These are phyloP conservation scores for Lasioglossum morio DNA, from an alignment of 2,888 invertebrate species.

Conservation along the genomic window DNA sequence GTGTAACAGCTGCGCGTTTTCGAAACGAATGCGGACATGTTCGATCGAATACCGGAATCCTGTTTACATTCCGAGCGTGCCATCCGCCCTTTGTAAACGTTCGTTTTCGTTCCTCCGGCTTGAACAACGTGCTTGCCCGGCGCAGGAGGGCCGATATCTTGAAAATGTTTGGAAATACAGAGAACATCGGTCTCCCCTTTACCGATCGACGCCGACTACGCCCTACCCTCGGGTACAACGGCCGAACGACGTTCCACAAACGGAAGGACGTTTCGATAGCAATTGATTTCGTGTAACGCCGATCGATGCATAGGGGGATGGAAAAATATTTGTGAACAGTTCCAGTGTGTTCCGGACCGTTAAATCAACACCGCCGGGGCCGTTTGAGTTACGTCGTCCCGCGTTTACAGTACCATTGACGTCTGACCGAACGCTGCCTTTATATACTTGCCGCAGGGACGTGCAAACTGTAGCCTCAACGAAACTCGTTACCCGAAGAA, in stretches of 20 bases:
- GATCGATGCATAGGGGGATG: background rate
- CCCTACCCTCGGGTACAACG: background rate
- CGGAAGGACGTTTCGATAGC: constrained; percentile 21
- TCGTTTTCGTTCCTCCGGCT: constrained; percentile 48
- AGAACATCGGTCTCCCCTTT: constrained; percentile 18
- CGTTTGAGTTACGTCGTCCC: background rate
- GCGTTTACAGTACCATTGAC: background rate
- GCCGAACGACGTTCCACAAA: constrained; percentile 20
- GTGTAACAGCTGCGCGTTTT: constrained; percentile 25
- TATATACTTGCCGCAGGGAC: background rate
- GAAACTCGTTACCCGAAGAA: background rate
- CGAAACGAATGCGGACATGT: constrained; percentile 33
- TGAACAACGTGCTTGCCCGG: constrained; percentile 35
- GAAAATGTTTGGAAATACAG: constrained; percentile 31
- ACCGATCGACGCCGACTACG: background rate
- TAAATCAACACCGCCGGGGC: constrained; percentile 12
- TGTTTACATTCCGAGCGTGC: constrained; percentile 54
- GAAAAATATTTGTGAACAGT: constrained; percentile 27
- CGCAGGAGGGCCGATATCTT: constrained; percentile 14
- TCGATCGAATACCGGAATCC: constrained; percentile 41
- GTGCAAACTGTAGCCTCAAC: background rate
- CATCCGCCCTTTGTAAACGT: constrained; percentile 52
- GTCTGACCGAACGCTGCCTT: background rate
- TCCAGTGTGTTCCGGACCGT: background rate
- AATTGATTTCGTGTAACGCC: background rate